A percentile compares a stretch with the other conserved stretches of the same genome.
Conservation (phyloP, 2,888 invertebrate species). For the Ectemnius continuus region DNA sequence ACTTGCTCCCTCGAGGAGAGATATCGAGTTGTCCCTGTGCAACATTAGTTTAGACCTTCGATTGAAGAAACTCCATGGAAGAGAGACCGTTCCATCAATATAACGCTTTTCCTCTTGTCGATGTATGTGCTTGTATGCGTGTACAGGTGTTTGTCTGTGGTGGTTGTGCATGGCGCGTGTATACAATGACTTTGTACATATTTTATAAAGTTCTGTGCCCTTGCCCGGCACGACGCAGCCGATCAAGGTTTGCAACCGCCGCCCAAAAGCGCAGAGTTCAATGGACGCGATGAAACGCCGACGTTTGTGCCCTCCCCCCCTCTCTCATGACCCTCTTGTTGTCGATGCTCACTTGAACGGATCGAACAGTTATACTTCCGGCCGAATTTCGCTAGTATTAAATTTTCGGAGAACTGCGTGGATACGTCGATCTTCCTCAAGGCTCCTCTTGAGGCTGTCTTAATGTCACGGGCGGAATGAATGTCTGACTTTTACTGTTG, state of each 20-base stretch:
- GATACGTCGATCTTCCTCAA: background rate
- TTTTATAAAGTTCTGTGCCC: slow-evolving; percentile 46
- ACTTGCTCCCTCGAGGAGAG: too few relatives aligned
- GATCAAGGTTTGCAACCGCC: slow-evolving; percentile 26
- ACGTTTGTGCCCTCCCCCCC: slow-evolving; percentile 37
- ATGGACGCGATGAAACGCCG: slow-evolving; percentile 59
- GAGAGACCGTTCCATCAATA: slow-evolving; percentile 1
- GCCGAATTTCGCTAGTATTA: too few relatives aligned
- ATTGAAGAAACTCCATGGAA: background rate
- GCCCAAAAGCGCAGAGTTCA: slow-evolving; percentile 51
- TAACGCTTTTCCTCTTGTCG: background rate
- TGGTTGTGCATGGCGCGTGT: slow-evolving; percentile 15
- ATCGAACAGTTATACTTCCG: too few relatives aligned
- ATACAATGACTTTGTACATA: slow-evolving; percentile 53
- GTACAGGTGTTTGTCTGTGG: slow-evolving; percentile 12
- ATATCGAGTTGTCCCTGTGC: too few relatives aligned
- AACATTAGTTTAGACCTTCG: too few relatives aligned
- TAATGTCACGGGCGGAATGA: slow-evolving; percentile 14
- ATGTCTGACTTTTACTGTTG: slow-evolving; percentile 13
- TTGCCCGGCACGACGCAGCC: slow-evolving; percentile 10
- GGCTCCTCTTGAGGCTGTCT: slow-evolving; percentile 14
- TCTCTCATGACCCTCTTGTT: background rate
- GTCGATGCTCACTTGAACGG: background rate
- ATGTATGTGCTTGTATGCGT: slow-evolving; percentile 13
- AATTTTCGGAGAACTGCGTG: background rate